A percentile compares a stretch with the other conserved stretches of the same genome.
phyloP scores from a whole-genome alignment of 2,797 vertebrate genomes.

The Columba guinea region DNA sequence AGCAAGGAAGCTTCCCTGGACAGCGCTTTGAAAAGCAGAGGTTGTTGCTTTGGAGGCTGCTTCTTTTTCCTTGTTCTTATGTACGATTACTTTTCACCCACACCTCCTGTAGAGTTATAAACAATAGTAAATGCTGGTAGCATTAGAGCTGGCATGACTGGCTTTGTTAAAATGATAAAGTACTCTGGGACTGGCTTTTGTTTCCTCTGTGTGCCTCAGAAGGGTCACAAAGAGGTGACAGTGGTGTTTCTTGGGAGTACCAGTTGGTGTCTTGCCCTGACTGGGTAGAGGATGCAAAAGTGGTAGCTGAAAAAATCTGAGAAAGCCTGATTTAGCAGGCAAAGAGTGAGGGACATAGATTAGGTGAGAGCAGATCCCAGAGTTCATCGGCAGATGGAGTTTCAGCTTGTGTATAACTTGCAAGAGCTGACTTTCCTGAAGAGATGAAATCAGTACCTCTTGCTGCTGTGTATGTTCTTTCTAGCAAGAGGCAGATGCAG shows the following conservation, averaged over 20 bases:
- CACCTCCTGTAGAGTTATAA: background rate
- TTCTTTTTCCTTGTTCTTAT: background rate
- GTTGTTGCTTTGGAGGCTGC: background rate
- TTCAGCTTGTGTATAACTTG: background rate
- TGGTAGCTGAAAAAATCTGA: background rate
- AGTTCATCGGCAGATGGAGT: background rate
- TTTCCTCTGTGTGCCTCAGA: background rate
- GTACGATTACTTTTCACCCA: background rate
- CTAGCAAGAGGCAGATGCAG: background rate
- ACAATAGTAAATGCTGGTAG: background rate
- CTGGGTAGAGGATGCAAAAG: background rate
- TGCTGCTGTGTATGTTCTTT: background rate
- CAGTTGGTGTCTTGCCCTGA: background rate
- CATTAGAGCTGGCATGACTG: background rate
- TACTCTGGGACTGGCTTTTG: background rate
- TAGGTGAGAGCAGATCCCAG: background rate
- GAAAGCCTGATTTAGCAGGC: background rate
- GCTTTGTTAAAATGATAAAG: background rate
- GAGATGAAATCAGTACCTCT: background rate
- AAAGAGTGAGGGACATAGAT: background rate
- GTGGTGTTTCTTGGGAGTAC: background rate
- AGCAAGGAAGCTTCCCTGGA: background rate
- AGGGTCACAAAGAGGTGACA: background rate
- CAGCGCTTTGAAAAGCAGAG: background rate
- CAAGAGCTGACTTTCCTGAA: background rate